phyloP scores from a whole-genome alignment of 2,888 invertebrate genomes.

The Carterocephalus palaemon region DNA sequence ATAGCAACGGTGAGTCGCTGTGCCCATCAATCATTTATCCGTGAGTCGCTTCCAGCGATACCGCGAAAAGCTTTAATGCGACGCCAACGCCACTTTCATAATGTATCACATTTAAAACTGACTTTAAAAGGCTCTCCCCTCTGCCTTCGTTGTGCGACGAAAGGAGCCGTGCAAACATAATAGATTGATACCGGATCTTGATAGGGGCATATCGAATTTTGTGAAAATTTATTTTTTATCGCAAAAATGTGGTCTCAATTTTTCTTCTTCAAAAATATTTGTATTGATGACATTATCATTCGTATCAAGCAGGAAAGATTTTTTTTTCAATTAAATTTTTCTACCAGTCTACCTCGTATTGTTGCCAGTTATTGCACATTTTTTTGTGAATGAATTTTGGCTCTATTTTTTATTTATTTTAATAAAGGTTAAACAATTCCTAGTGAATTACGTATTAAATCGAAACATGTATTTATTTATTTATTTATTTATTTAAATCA shows the following conservation, averaged over 20 bases:
- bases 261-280: constrained; percentile 26
- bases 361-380: too few relatives aligned
- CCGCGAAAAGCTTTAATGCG: constrained; percentile 71
- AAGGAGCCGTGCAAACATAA: constrained; percentile 63
- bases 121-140: constrained; percentile 60
- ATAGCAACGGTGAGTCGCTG: constrained; percentile 55
- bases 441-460: too few relatives aligned
- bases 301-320: not conserved
- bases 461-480: too few relatives aligned
- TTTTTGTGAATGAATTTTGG: too few relatives aligned
- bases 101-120: constrained; percentile 72
- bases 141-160: constrained; percentile 51
- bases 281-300: constrained; percentile 1
- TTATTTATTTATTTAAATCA: too few relatives aligned
- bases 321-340: too few relatives aligned
- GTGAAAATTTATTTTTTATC: constrained; percentile 39
- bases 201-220: constrained; percentile 58
- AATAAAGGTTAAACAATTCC: too few relatives aligned
- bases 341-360: too few relatives aligned
- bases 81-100: constrained; percentile 64
- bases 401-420: too few relatives aligned
- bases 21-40: constrained; percentile 73
- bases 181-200: constrained; percentile 66
- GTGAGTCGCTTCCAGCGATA: constrained; percentile 58
- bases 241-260: constrained; percentile 34